A percentile compares a stretch with the other conserved stretches of the same genome.
Evolutionary conservation across 2,797 vertebrate species (phyloP).

Genomic region (Karalla daura): DNA sequence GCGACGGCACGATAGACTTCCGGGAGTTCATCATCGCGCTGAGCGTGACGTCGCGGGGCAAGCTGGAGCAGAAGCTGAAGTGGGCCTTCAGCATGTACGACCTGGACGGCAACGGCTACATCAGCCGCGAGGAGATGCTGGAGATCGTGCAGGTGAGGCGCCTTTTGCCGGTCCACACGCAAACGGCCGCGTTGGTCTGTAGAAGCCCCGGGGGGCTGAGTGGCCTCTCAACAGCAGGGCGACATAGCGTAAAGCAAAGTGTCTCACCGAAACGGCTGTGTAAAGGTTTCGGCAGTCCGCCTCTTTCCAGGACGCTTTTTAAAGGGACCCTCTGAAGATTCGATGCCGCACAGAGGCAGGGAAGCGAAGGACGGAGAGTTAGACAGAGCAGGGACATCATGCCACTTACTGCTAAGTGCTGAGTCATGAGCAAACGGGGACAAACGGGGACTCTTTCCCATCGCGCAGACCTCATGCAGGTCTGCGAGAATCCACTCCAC

Average conservation of each 20-base stretch:
- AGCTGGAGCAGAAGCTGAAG: constrained; percentile 89
- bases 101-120: constrained; percentile 88
- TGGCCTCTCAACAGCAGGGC: neutral
- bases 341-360: neutral
- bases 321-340: neutral
- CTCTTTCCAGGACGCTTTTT: neutral
- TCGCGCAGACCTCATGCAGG: too few relatives aligned
- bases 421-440: too few relatives aligned
- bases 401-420: too few relatives aligned
- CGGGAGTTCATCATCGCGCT: constrained; percentile 90
- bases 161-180: too few relatives aligned
- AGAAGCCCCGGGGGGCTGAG: too few relatives aligned
- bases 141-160: constrained; percentile 89
- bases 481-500: too few relatives aligned
- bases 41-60: constrained; percentile 87
- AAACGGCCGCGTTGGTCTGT: too few relatives aligned
- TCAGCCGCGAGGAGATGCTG: constrained; percentile 89
- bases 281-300: neutral
- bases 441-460: too few relatives aligned
- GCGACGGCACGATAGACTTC: constrained; percentile 88
- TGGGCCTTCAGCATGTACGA: constrained; percentile 91
- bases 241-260: neutral
- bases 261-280: neutral
- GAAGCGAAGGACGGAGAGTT: too few relatives aligned
- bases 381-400: too few relatives aligned